A percentile compares a stretch with the other conserved stretches of the same genome.
phyloP scores from a whole-genome alignment of 2,888 invertebrate genomes.

The Macrosoma leucophasiata region DNA sequence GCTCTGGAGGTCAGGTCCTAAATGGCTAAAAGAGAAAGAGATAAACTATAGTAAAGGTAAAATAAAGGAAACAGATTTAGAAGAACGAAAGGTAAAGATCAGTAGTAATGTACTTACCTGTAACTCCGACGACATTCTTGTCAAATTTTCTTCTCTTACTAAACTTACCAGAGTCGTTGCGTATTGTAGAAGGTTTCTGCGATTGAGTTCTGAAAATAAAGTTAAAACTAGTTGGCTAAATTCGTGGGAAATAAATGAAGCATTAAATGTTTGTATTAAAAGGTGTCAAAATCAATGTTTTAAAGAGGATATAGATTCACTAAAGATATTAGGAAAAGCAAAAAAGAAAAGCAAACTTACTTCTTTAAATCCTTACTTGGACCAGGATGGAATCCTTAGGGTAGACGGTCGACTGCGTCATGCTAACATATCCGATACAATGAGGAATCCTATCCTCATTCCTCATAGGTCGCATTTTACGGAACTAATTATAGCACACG shows the following conservation, averaged over 20 bases:
- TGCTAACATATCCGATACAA: slow-evolving; percentile 9
- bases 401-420: slow-evolving; percentile 25
- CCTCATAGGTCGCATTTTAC: slow-evolving; percentile 18
- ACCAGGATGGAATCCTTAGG: slow-evolving; percentile 7
- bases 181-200: too few relatives aligned
- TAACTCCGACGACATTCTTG: too few relatives aligned
- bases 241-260: slow-evolving; percentile 9
- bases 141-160: too few relatives aligned
- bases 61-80: too few relatives aligned
- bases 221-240: too few relatives aligned
- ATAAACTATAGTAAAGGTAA: too few relatives aligned
- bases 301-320: neutral
- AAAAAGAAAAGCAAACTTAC: slow-evolving; percentile 17
- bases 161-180: too few relatives aligned
- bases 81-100: too few relatives aligned
- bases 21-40: too few relatives aligned
- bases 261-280: slow-evolving; percentile 11
- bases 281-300: slow-evolving; percentile 10
- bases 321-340: slow-evolving; percentile 2
- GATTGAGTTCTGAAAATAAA: too few relatives aligned
- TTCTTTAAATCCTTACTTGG: slow-evolving; percentile 22
- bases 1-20: too few relatives aligned
- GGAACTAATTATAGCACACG: slow-evolving; percentile 20
- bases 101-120: too few relatives aligned
- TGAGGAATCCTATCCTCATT: slow-evolving; percentile 22